phyloP scores from a whole-genome alignment of 37 sponge, comb jelly and placozoan genomes.

The Axinella damicornis region DNA sequence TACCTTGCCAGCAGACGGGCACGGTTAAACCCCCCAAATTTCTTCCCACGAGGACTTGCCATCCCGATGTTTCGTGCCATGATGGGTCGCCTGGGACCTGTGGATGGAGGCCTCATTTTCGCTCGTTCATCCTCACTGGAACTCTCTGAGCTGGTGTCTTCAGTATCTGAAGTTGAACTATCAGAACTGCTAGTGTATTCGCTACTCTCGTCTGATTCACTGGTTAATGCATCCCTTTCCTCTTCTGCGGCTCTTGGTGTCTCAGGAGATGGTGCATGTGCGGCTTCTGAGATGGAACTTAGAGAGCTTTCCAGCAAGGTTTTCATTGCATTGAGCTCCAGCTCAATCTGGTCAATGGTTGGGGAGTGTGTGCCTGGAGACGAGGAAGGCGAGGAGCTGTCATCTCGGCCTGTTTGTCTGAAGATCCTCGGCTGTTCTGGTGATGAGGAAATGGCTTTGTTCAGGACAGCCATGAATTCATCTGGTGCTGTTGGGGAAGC shows the following conservation, averaged over 20 bases:
- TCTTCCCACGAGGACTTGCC: background rate
- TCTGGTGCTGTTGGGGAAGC: background rate
- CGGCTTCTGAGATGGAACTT: background rate
- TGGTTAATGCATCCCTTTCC: constrained; percentile 14
- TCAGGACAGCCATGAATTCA: constrained; percentile 7
- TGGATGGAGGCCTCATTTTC: constrained; percentile 1
- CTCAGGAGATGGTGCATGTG: constrained; percentile 15
- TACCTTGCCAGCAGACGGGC: constrained; percentile 30
- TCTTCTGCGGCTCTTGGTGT: background rate
- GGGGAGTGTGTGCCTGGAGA: constrained; percentile 18
- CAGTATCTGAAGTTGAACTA: constrained; percentile 3
- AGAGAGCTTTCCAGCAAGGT: background rate
- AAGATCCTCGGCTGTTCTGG: constrained; percentile 21
- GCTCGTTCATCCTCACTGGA: constrained; percentile 40
- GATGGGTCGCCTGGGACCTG: constrained; percentile 31
- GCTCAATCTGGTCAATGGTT: constrained; percentile 44
- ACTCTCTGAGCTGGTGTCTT: constrained; percentile 26
- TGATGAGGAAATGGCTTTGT: constrained; percentile 20
- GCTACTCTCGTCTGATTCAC: constrained; percentile 15
- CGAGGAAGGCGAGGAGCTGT: background rate
- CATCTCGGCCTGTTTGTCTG: constrained; percentile 16
- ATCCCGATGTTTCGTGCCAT: constrained; percentile 57
- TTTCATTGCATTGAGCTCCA: constrained; percentile 26
- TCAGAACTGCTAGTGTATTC: constrained; percentile 45
- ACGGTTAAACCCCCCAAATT: constrained; percentile 4